Evolutionary conservation across 2,888 invertebrate species (phyloP).

Genomic region (Drosophila affinis): DNA sequence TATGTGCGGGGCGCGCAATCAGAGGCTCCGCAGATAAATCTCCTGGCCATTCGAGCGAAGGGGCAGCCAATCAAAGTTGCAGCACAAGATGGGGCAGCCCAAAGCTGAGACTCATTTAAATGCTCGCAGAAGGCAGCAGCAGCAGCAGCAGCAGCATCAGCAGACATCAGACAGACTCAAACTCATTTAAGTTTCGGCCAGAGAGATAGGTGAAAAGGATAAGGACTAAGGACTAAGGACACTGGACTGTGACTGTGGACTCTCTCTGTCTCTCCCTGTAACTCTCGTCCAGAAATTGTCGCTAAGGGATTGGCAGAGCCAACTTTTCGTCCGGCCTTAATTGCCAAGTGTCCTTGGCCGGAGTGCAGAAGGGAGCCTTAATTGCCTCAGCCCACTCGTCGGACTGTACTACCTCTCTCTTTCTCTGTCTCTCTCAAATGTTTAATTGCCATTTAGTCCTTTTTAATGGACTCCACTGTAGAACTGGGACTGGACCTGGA

Average conservation of each 20-base stretch:
- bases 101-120: constrained; percentile 55
- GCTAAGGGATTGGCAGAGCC: constrained; percentile 64
- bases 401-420: neutral
- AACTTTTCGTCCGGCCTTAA: constrained; percentile 76
- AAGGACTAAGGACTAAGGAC: constrained; percentile 56
- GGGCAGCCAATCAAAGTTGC: constrained; percentile 70
- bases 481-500: constrained; percentile 27
- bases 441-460: constrained; percentile 82
- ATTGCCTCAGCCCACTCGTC: constrained; percentile 49
- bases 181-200: constrained; percentile 71
- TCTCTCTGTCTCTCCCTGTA: no score
- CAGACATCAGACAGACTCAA: constrained; percentile 19
- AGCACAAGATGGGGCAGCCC: constrained; percentile 21
- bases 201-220: constrained; percentile 74
- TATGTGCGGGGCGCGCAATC: constrained; percentile 37
- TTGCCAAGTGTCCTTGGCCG: constrained; percentile 76
- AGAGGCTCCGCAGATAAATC: constrained; percentile 62
- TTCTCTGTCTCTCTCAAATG: constrained; percentile 62
- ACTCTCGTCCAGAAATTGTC: constrained; percentile 50
- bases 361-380: constrained; percentile 73
- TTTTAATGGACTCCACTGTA: constrained; percentile 78
- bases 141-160: neutral
- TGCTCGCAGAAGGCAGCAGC: constrained; percentile 51
- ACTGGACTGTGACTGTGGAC: constrained; percentile 1
- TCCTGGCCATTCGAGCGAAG: constrained; percentile 44